Evolutionary conservation across 2,113 vertebrate species (phyloP), one percentile per base, ranked within the genome.

Genomic region (Hemichromis elongatus): DNA sequence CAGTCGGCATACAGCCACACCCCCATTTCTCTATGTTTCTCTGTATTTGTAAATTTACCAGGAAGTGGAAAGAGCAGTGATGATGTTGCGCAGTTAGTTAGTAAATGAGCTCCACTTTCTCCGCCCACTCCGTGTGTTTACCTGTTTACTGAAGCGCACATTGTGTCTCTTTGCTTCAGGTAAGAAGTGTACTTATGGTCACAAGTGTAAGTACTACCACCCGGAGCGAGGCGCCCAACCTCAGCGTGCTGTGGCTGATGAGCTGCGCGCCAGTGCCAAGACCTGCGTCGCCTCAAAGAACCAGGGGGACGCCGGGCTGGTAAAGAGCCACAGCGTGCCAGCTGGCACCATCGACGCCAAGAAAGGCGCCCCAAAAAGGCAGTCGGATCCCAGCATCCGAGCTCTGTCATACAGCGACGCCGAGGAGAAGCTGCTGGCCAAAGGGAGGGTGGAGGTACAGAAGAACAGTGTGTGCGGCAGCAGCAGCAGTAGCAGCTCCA

Each of bases 201-300:
- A 99, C 95, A 99, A 99, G 93, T 99, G 99, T 95, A 99, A 99
- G 90, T 99, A 99, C 81, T 99, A 99, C 85, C 99, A 99, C 80
- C 99, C 99, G 0, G 99, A 99, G 85, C 95, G 99, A 94, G 97
- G 98, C 55, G 97, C 96, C 33, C 98, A 99, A 90, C 98, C 98
- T n/a, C 99, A 99, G 95, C 96, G 98, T 1, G 97, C 99, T 0
- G 98, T 99, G 84, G 98, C 99, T 1, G 99, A 99, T 37, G 99
- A 99, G 92, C 97, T 99, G 84, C 97, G 98, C 35, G 99, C 99
- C 93, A 98, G 97, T 84, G 99, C 98, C 88, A 97, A 98, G 94
- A 98, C 94, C 68, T 98, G 97, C 40, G 93, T 94, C 82, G 86
- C 94, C 88, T 91, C 96, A 89, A 99, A 98, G 94, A 95, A 96